These are phyloP conservation scores for Coilia nasus DNA, from an alignment of 2,797 vertebrate species.

Conservation along the genomic window DNA sequence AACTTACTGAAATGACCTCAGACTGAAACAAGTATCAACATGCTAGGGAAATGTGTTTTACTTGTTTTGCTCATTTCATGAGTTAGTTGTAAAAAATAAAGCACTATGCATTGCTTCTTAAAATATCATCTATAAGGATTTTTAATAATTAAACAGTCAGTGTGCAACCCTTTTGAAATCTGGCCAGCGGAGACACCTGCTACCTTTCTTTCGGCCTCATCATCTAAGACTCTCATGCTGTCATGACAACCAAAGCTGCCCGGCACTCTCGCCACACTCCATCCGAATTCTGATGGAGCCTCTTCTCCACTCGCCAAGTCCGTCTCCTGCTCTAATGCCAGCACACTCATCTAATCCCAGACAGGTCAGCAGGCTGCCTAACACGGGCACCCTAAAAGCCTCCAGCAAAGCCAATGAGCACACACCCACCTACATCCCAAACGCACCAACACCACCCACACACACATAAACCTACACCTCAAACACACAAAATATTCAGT, in stretches of 20 bases:
- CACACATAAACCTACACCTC: not conserved
- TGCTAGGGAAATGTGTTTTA: no score
- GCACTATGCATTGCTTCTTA: not conserved
- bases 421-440: not conserved
- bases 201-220: not conserved
- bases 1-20: not conserved
- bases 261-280: not conserved
- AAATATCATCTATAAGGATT: not conserved
- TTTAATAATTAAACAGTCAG: not conserved
- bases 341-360: not conserved
- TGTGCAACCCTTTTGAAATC: not conserved
- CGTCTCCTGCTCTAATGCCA: not conserved
- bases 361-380: conserved; percentile 2
- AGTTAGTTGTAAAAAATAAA: not conserved
- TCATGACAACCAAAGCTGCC: conserved; percentile 17
- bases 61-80: no score
- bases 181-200: conserved; percentile 8
- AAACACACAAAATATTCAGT: not conserved
- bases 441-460: not conserved
- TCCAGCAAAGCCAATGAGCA: not conserved
- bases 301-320: not conserved
- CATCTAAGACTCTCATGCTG: conserved; percentile 2
- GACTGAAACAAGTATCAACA: not conserved
- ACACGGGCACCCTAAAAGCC: not conserved
- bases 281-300: conserved; percentile 9